Percentiles rank a stretch among this genome's conserved stretches.
These are phyloP conservation scores for Epizoanthus fatuus DNA, from an alignment of 92 coral and sea anemone genomes.

Conservation along the genomic window DNA sequence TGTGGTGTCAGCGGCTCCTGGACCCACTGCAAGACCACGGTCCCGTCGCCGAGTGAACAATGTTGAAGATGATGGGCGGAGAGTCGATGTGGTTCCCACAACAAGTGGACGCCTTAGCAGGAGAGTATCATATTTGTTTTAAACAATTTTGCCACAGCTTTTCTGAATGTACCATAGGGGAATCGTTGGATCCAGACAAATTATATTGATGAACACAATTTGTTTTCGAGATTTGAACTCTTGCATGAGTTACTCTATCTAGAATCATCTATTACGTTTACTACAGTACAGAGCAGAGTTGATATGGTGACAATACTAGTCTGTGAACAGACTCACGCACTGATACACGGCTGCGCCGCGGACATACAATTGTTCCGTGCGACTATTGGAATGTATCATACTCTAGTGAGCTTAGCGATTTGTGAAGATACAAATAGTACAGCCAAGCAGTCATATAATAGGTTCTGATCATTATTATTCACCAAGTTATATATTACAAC, in stretches of 20 bases:
- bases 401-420: constrained; percentile 2
- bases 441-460: neutral
- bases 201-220: no score
- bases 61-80: constrained; percentile 17
- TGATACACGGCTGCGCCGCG: neutral
- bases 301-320: neutral
- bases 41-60: constrained; percentile 5
- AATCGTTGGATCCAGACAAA: no score
- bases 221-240: neutral
- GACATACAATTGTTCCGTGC: neutral
- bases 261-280: constrained; percentile 28
- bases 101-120: constrained; percentile 25
- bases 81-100: constrained; percentile 29
- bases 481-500: neutral
- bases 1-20: neutral
- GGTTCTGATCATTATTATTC: neutral
- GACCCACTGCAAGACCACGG: constrained; percentile 5
- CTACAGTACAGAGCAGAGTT: constrained; percentile 1
- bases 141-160: neutral
- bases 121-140: constrained; percentile 10
- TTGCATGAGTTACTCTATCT: constrained; percentile 56
- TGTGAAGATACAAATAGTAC: neutral
- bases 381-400: neutral
- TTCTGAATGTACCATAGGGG: no score
- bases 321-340: neutral